Conservation (phyloP, 2,888 invertebrate genomes). For the Oxycera nigricornis region DNA sequence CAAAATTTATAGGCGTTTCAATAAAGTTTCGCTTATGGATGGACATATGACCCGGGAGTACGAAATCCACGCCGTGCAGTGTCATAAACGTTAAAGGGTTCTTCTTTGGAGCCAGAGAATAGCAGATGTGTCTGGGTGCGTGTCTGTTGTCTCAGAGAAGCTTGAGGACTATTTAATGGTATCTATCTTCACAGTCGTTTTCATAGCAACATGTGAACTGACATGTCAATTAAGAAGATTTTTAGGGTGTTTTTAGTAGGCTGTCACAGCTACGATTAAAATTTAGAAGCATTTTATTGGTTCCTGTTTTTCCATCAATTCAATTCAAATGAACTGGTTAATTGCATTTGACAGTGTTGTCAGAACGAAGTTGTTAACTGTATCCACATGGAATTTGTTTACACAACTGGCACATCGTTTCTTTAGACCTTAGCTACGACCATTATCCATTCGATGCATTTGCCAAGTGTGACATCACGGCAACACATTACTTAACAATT, state of each 20-base stretch:
- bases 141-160: neutral
- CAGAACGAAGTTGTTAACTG: no score
- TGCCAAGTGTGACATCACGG: no score
- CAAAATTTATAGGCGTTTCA: slow-evolving; percentile 39
- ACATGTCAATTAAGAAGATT: slow-evolving; percentile 29
- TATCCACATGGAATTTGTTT: no score
- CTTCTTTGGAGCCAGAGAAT: neutral
- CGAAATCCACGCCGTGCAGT: neutral
- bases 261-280: neutral
- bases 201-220: slow-evolving; percentile 31
- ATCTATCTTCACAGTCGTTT: slow-evolving; percentile 1
- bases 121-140: slow-evolving; percentile 1
- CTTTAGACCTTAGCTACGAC: no score
- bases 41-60: neutral
- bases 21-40: slow-evolving; percentile 28
- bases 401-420: no score
- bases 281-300: neutral
- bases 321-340: neutral
- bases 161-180: slow-evolving; percentile 1
- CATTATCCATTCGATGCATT: no score
- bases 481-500: no score
- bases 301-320: neutral
- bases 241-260: slow-evolving; percentile 2
- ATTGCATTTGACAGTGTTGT: neutral
- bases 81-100: slow-evolving; percentile 31